A percentile compares a stretch with the other conserved stretches of the same genome.
Evolutionary conservation across 2,797 vertebrate genomes (phyloP).

Genomic region (Pseudocheirus occidentalis): DNA sequence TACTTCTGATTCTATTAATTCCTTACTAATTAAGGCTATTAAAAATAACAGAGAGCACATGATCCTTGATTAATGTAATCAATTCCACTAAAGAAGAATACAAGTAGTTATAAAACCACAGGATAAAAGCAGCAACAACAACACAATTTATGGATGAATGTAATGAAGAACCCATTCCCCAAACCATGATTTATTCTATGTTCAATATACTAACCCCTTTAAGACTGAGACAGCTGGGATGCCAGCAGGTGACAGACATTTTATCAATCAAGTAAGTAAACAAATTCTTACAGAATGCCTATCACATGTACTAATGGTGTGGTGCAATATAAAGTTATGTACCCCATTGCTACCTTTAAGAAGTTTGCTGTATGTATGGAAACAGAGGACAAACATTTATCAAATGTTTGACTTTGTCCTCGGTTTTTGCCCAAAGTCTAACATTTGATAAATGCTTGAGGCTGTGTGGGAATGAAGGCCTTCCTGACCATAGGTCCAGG

Average conservation of each 20-base stretch:
- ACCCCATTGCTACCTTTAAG: no score
- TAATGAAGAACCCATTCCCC: background rate
- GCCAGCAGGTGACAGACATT: background rate
- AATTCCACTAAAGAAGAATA: constrained; percentile 27
- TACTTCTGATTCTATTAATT: background rate
- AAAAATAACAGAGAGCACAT: constrained; percentile 16
- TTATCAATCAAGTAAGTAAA: constrained; percentile 16
- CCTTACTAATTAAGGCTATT: constrained; percentile 37
- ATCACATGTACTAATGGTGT: no score
- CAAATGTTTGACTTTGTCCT: no score
- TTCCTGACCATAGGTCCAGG: no score
- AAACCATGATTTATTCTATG: background rate
- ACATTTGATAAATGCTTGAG: no score
- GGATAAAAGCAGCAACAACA: background rate
- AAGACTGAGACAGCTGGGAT: background rate
- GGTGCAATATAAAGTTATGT: no score
- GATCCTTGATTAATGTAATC: background rate
- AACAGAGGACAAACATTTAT: no score
- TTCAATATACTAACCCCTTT: background rate
- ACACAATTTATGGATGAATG: background rate
- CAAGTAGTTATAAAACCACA: background rate
- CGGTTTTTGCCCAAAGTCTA: no score
- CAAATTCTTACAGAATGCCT: constrained; percentile 13
- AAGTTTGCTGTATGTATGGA: no score
- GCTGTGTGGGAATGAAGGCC: no score